These are phyloP conservation scores for Chitala chitala DNA, from an alignment of 2,113 vertebrate genomes.

Conservation along the genomic window DNA sequence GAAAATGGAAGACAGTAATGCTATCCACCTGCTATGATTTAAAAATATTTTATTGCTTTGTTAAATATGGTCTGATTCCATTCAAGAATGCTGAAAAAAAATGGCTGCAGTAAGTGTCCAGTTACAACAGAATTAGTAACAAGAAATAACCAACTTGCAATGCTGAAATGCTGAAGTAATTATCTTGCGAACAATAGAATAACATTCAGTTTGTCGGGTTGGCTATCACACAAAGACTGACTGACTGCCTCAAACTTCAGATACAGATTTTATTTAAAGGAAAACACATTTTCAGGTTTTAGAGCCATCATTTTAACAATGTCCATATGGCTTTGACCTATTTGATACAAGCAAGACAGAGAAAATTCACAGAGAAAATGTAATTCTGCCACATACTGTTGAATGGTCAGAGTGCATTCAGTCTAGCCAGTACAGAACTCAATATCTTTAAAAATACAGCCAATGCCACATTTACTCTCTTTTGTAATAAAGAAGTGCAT, in stretches of 20 bases:
- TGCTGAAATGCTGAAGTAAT: not conserved
- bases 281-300: not conserved
- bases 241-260: not conserved
- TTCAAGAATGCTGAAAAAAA: not conserved
- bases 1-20: too few species aligned
- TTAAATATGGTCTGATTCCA: too few species aligned
- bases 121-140: not conserved
- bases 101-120: not conserved
- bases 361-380: too few species aligned
- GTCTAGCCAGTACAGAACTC: not conserved
- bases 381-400: not conserved
- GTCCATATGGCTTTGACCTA: too few species aligned
- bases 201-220: not conserved
- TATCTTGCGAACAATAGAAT: not conserved
- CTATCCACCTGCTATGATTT: too few species aligned
- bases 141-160: too few species aligned
- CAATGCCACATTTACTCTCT: too few species aligned
- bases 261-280: not conserved
- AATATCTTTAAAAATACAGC: too few species aligned
- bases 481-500: too few species aligned
- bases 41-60: too few species aligned
- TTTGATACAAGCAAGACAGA: too few species aligned
- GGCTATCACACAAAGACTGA: not conserved
- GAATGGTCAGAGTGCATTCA: not conserved
- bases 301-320: not conserved